Evolutionary conservation across 2,888 invertebrate genomes (phyloP).

Genomic region (Nemurella pictetii): DNA sequence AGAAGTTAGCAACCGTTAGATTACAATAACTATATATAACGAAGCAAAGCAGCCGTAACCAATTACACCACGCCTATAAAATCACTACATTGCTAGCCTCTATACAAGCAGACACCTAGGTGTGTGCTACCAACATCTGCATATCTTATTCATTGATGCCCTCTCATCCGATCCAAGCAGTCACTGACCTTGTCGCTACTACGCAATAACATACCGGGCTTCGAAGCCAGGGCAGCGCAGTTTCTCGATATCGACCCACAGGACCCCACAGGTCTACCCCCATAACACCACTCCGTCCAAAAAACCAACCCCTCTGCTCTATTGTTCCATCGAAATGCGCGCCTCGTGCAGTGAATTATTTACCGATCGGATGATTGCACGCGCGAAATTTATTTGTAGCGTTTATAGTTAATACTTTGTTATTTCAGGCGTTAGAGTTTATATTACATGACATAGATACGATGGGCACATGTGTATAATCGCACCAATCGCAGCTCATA

Average conservation of each 20-base stretch:
- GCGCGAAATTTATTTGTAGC: background rate
- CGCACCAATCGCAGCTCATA: too few relatives aligned
- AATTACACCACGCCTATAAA: background rate
- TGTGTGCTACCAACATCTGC: background rate
- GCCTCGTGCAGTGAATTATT: background rate
- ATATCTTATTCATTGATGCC: background rate
- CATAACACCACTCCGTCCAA: too few relatives aligned
- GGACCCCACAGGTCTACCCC: background rate
- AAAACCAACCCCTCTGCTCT: background rate
- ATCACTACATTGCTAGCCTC: background rate
- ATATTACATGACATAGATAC: background rate
- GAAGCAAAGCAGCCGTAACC: background rate
- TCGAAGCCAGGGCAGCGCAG: background rate
- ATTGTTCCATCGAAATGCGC: background rate
- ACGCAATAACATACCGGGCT: background rate
- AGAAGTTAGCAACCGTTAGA: background rate
- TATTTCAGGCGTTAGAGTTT: background rate
- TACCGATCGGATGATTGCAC: background rate
- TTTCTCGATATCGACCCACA: background rate
- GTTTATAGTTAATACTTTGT: background rate
- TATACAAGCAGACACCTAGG: background rate
- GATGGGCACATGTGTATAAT: background rate
- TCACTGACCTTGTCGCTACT: background rate
- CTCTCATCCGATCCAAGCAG: background rate
- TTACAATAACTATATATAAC: too few relatives aligned